Evolutionary conservation across 2,113 vertebrate species (phyloP).

Genomic region (Urocolius indicus): DNA sequence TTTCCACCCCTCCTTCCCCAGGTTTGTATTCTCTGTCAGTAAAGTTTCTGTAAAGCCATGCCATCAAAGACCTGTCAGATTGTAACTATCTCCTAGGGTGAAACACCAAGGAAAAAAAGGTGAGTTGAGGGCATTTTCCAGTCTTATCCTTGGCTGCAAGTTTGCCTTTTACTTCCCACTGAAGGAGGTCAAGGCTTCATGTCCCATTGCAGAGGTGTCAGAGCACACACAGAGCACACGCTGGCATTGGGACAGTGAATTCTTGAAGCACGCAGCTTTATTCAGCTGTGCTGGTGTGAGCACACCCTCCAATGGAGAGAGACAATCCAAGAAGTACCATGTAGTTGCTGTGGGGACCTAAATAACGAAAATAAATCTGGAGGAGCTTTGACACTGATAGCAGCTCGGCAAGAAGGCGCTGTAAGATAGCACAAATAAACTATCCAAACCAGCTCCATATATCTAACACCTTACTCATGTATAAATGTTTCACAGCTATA

Average conservation of each 20-base stretch:
- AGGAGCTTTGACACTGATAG: neutral
- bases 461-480: neutral
- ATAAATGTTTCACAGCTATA: neutral
- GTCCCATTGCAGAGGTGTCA: neutral
- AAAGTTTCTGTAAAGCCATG: neutral
- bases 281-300: neutral
- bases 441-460: neutral
- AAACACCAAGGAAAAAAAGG: neutral
- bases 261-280: neutral
- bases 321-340: neutral
- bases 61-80: neutral
- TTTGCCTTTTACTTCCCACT: neutral
- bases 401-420: neutral
- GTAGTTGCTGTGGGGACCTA: neutral
- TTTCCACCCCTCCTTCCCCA: too few relatives aligned
- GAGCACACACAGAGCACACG: neutral
- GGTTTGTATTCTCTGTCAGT: neutral
- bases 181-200: neutral
- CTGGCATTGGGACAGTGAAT: neutral
- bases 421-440: neutral
- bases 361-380: neutral
- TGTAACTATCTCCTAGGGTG: neutral
- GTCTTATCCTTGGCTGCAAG: neutral
- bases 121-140: neutral
- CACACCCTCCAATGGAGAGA: neutral